Evolutionary conservation across 2,113 vertebrate species (phyloP).

Genomic region (Pedionomus torquatus): DNA sequence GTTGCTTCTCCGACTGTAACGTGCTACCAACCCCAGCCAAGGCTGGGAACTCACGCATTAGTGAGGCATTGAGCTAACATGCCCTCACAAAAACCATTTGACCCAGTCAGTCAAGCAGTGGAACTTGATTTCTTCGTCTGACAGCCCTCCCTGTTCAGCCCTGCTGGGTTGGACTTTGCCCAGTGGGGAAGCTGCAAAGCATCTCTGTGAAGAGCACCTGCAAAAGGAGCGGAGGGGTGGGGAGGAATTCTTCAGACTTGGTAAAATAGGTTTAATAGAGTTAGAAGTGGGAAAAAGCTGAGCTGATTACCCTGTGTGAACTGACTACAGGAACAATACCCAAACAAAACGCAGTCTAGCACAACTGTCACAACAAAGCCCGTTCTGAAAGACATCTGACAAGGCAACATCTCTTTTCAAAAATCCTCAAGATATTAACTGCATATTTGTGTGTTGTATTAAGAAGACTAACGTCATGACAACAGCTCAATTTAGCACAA

Average conservation of each 20-base stretch:
- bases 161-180: background rate
- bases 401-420: background rate
- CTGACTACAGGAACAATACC: background rate
- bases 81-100: background rate
- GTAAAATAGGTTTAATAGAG: background rate
- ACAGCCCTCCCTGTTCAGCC: background rate
- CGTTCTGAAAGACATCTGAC: background rate
- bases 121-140: background rate
- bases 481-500: slow-evolving; percentile 37
- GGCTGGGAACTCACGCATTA: background rate
- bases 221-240: background rate
- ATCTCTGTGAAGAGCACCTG: background rate
- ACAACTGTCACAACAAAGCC: background rate
- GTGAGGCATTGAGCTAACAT: rapidly evolving
- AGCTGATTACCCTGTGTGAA: background rate
- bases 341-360: background rate
- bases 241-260: background rate
- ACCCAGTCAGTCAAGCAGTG: background rate
- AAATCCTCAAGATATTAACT: slow-evolving; percentile 35
- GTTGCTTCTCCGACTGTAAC: background rate
- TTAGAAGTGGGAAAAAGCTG: background rate
- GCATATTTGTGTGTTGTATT: slow-evolving; percentile 5
- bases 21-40: background rate
- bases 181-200: background rate
- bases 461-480: slow-evolving; percentile 28